Evolutionary conservation across 1,140 invertebrate species (phyloP), one percentile per base, ranked within the genome.

Genomic region (Pachyrhynchus sulphureomaculatus): DNA sequence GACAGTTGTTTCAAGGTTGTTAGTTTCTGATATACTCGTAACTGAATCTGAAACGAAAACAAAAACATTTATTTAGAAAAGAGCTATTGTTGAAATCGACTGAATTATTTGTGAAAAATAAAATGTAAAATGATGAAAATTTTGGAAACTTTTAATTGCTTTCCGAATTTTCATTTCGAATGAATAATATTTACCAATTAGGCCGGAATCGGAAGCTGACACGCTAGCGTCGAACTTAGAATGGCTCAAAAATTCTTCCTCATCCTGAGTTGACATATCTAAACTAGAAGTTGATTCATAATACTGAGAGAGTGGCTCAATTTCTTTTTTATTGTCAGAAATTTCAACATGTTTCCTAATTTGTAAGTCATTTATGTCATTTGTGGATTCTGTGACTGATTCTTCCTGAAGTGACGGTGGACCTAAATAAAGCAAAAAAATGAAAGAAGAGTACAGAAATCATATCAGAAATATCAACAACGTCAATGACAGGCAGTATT

Each of bases 261-360:
- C 70, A 18, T 76, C 72, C 29, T 72, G 72, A 8, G 62, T 68
- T 10, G 73, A 73, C 17, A 58, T 68, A 49, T 74, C 73, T 18
- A 75, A 65, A 58, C 72, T 75, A 6, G 71, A 70, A 33, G 67
- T 73, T 10, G 73, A 75, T 34, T 76, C 74, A 49, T 76, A 71
- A 41, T 66, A 66, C 52, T 69, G 68, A 1, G 66, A 66, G 2
- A 65, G 49, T 42, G 57, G 55, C 48, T 71, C 69, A 0, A 65
- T 21, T 10, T 66, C 57, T 44, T 66, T 64, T 23, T 61, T 62
- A 23, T 68, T 68, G 47, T 70, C 24, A 17, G 39, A n/a, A 12
- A 15, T 47, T n/a, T 61, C 55, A 12, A 62, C 23, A 15, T 52
- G 23, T 23, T 58, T 67, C 29, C 53, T 55, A 15, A 56, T 49